Conservation (phyloP, 2,888 invertebrate species). For the Ophioninae sp. region DNA sequence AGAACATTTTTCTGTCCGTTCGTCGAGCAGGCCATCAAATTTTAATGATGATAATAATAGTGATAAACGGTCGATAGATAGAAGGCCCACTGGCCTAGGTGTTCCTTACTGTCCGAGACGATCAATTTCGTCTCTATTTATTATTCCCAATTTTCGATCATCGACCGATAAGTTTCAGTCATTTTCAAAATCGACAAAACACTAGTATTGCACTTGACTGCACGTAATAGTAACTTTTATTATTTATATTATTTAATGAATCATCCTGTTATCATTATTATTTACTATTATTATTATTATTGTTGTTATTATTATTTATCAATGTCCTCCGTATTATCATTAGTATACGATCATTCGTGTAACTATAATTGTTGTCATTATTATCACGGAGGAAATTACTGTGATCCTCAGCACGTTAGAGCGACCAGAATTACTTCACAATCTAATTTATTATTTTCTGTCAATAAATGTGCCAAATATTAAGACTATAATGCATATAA, state of each 20-base stretch:
- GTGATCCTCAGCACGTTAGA: background rate
- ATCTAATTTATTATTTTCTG: conserved; percentile 32
- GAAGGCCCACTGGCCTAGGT: conserved; percentile 50
- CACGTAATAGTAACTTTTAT: conserved; percentile 1
- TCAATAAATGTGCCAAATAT: conserved; percentile 71
- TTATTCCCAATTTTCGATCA: background rate
- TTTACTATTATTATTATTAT: background rate
- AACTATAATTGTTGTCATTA: background rate
- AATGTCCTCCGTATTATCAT: background rate
- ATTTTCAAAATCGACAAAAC: background rate
- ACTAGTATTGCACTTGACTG: background rate
- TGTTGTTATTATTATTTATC: background rate
- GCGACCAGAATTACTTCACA: conserved; percentile 8
- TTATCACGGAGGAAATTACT: background rate
- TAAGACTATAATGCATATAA: conserved; percentile 61
- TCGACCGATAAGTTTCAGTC: background rate
- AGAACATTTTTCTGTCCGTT: conserved; percentile 9
- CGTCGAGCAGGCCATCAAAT: background rate
- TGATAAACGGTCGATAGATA: conserved; percentile 16
- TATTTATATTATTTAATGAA: background rate
- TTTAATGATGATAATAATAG: background rate
- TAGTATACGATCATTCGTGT: background rate
- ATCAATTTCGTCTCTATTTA: background rate
- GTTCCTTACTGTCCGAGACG: conserved; percentile 7
- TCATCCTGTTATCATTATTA: background rate